Evolutionary conservation across 2,797 vertebrate species (phyloP).

Genomic region (Onychomys arenicola): DNA sequence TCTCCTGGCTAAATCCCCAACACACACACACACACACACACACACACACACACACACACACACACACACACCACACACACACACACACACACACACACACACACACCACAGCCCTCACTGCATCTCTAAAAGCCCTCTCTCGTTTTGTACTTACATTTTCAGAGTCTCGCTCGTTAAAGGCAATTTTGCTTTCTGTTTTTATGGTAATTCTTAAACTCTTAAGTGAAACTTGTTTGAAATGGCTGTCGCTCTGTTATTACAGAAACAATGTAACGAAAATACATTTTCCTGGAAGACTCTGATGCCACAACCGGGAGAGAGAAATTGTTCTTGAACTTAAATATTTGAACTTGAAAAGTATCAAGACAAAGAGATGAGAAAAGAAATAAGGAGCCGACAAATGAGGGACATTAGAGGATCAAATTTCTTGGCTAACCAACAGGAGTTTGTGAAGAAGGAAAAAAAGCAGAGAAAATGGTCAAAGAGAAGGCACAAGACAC

Average conservation of each 20-base stretch:
- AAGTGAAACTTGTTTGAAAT: constrained; percentile 78
- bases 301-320: constrained; percentile 2
- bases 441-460: background rate
- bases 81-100: background rate
- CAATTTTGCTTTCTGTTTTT: constrained; percentile 75
- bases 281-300: constrained; percentile 41
- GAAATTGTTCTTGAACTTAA: constrained; percentile 71
- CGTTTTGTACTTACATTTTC: constrained; percentile 46
- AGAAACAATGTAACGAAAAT: constrained; percentile 76
- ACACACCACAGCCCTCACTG: background rate
- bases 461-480: background rate
- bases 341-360: constrained; percentile 71
- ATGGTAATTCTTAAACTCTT: constrained; percentile 68
- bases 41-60: background rate
- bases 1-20: background rate
- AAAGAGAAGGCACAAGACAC: constrained; percentile 39
- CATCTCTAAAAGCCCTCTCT: constrained; percentile 33
- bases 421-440: background rate
- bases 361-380: constrained; percentile 49
- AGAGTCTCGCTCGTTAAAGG: constrained; percentile 61
- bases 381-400: background rate
- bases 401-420: background rate
- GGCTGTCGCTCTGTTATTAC: constrained; percentile 73
- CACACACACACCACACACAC: background rate
- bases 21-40: background rate